Conservation (phyloP, 2,797 vertebrate species). For the Mycteria americana region DNA sequence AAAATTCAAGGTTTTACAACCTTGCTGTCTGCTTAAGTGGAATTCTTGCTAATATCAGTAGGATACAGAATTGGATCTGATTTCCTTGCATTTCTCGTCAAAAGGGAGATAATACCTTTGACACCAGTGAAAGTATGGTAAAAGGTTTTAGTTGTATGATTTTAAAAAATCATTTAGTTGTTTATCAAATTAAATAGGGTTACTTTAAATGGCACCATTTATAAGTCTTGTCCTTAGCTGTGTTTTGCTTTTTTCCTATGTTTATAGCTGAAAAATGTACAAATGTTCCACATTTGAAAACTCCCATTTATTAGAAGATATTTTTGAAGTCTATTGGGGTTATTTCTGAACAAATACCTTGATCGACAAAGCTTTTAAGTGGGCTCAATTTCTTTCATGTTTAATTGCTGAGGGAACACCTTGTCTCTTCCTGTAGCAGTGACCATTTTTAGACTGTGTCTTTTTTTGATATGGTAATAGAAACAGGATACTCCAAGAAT, state of each 20-base stretch:
- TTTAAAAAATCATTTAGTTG: neutral
- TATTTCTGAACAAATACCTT: neutral
- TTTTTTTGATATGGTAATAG: neutral
- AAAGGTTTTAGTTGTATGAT: neutral
- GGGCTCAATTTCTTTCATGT: neutral
- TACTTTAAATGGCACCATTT: neutral
- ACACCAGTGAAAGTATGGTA: neutral
- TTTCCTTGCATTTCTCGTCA: neutral
- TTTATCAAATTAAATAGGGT: neutral
- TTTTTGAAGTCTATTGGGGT: neutral
- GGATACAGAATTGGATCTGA: neutral
- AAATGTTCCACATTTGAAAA: neutral
- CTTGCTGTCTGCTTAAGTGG: neutral
- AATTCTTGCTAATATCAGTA: neutral
- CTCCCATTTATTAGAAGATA: neutral
- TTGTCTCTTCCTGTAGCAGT: neutral
- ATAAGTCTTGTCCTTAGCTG: neutral
- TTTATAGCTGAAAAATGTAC: neutral
- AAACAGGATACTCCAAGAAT: neutral
- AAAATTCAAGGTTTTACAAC: neutral
- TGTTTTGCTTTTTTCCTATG: neutral
- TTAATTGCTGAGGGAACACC: neutral
- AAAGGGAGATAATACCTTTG: neutral
- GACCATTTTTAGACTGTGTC: neutral
- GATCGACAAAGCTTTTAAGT: neutral